Conservation (phyloP, 92 coral and sea anemone genomes). For the Muricea muricata region DNA sequence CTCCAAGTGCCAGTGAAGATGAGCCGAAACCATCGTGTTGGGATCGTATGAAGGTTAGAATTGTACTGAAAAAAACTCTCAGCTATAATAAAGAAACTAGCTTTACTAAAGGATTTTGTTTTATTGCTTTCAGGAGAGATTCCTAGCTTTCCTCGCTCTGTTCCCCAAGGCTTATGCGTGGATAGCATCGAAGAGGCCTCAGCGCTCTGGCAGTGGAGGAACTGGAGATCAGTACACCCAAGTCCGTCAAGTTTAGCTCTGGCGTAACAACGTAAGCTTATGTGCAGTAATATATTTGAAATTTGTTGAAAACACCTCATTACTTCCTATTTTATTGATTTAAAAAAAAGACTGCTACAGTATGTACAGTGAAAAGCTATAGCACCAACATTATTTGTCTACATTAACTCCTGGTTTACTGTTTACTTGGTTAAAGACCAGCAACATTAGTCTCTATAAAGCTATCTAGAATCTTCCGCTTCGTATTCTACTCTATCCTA, state of each 20-base stretch:
- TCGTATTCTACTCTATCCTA: not conserved
- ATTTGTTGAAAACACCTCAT: too few relatives aligned
- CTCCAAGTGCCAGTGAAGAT: slow-evolving; percentile 3
- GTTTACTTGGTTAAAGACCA: too few relatives aligned
- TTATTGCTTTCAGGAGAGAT: slow-evolving; percentile 1
- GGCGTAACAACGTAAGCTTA: not conserved
- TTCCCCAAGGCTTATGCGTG: slow-evolving; percentile 32
- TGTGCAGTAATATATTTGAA: too few relatives aligned
- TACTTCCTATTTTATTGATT: too few relatives aligned
- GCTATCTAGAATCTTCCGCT: too few relatives aligned
- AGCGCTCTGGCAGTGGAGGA: slow-evolving; percentile 14
- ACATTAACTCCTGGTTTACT: too few relatives aligned
- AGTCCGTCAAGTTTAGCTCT: slow-evolving; percentile 9
- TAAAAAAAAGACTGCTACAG: too few relatives aligned
- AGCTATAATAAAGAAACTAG: too few relatives aligned
- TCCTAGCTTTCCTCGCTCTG: slow-evolving; percentile 19
- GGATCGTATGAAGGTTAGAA: slow-evolving; percentile 35
- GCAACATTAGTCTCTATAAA: too few relatives aligned
- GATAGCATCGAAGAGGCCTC: slow-evolving; percentile 41
- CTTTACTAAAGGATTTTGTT: not conserved
- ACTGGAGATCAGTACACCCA: slow-evolving; percentile 29
- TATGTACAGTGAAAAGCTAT: too few relatives aligned
- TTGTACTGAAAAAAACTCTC: too few relatives aligned
- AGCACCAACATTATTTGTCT: too few relatives aligned
- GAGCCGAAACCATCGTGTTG: slow-evolving; percentile 38